Evolutionary conservation across 2,888 invertebrate genomes (phyloP), one percentile per base, ranked within the genome.

Genomic region (Dinocampus coccinellae): DNA sequence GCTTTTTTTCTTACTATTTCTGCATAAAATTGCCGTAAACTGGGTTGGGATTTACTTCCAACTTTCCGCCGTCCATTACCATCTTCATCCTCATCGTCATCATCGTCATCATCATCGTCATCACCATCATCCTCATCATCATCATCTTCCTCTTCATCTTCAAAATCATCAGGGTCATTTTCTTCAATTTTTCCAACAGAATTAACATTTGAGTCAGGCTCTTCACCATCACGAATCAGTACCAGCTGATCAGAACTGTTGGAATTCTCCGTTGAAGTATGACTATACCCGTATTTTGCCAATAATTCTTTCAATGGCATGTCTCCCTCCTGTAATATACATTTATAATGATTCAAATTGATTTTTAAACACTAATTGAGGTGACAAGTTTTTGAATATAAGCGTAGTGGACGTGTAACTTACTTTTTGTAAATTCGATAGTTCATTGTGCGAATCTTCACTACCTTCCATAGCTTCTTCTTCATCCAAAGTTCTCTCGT

Each of bases 401-500:
- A n/a, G 20, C 36, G 9, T 61, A 33, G 33, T 36, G 58, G 47
- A 33, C 26, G 13, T 39, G 53, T n/a, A 69, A 63, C 71, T 76
- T 88, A 92, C 93, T 89, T 93, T 93, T 86, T 97, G 95, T 75
- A 98, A 89, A 85, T 94, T 95, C 80, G 94, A 94, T 62, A 98
- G 91, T 89, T 98, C 98, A 82, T 95, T 95, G 82, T 93, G 92
- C 61, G 95, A 93, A 88, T 97, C 97, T 88, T 95, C 95, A 76
- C 94, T 93, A 81, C 95, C 95, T 79, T 96, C 97, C 86, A 97
- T 89, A 63, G 96, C 97, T 90, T 98, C 98, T 90, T 98, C 98
- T 89, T 98, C 98, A 87, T 97, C 98, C 86, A 98, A 88, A 75
- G 98, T 98, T 87, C 95, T 92, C 87, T 98, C 98, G 90, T 98